These are phyloP conservation scores for Hypothenemus hampei DNA, from an alignment of 1,140 invertebrate species.

Conservation along the genomic window DNA sequence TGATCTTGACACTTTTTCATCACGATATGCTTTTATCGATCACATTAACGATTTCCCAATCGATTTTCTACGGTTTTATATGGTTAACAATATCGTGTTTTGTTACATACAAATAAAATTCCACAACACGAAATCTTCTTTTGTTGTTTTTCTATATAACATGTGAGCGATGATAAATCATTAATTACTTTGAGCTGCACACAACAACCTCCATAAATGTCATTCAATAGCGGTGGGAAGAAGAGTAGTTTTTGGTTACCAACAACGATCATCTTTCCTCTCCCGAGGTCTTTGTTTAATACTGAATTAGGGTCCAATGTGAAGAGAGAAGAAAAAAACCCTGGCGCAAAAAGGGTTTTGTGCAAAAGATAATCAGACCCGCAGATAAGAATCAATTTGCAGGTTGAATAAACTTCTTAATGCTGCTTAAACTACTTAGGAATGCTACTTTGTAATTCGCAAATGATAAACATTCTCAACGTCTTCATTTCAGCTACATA, in stretches of 20 bases:
- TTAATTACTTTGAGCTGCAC: no score
- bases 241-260: constrained; percentile 6
- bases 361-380: not conserved
- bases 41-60: no score
- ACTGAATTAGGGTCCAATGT: not conserved
- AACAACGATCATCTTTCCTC: constrained; percentile 2
- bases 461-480: not conserved
- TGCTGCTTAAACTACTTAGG: not conserved
- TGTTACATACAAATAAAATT: no score
- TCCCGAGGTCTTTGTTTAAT: not conserved
- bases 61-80: no score
- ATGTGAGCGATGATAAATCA: no score
- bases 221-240: constrained; percentile 13
- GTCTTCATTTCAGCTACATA: constrained; percentile 3
- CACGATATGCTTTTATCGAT: constrained; percentile 22
- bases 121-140: no score
- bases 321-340: not conserved
- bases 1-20: constrained; percentile 23
- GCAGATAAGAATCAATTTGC: constrained; percentile 4
- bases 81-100: no score
- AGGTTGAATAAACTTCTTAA: not conserved
- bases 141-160: no score
- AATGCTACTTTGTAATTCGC: not conserved
- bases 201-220: not conserved
- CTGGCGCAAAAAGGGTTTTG: constrained; percentile 1